Conservation (phyloP, 2,888 invertebrate genomes). For the Chloroclystis v-ata region DNA sequence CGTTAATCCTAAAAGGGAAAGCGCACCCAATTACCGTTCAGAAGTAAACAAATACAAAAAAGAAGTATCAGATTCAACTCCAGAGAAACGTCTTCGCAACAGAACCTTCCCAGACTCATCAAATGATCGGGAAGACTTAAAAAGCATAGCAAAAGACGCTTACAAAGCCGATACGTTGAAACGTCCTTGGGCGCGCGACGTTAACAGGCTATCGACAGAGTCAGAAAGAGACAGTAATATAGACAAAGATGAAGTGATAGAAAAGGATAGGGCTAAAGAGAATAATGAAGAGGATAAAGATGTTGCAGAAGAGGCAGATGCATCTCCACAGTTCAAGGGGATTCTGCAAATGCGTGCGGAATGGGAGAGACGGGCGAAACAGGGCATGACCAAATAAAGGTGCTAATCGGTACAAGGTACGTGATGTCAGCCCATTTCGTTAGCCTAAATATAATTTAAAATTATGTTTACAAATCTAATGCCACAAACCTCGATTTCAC, state of each 20-base stretch:
- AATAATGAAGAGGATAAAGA: slow-evolving; percentile 53
- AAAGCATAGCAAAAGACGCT: slow-evolving; percentile 63
- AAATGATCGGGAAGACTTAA: slow-evolving; percentile 69
- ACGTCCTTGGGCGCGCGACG: slow-evolving; percentile 65
- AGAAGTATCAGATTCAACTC: slow-evolving; percentile 72
- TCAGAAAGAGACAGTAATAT: slow-evolving; percentile 64
- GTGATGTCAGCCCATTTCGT: slow-evolving; percentile 5
- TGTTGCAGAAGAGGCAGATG: slow-evolving; percentile 58
- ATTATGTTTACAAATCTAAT: too few species aligned
- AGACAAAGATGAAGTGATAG: slow-evolving; percentile 63
- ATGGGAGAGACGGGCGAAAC: slow-evolving; percentile 87
- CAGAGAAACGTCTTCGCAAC: slow-evolving; percentile 69
- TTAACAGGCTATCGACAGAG: slow-evolving; percentile 56
- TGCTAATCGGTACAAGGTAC: slow-evolving; percentile 59
- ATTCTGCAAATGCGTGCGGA: slow-evolving; percentile 86
- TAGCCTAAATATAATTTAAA: neutral
- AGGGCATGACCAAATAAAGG: slow-evolving; percentile 81
- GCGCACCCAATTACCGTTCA: slow-evolving; percentile 61
- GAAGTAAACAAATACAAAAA: slow-evolving; percentile 73
- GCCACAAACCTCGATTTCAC: neutral
- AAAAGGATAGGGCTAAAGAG: slow-evolving; percentile 56
- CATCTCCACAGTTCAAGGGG: slow-evolving; percentile 81
- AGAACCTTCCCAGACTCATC: slow-evolving; percentile 72
- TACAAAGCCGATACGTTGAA: slow-evolving; percentile 71
- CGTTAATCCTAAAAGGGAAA: slow-evolving; percentile 64